phyloP scores from a whole-genome alignment of 2,888 invertebrate species.

The Ellobium chinense region DNA sequence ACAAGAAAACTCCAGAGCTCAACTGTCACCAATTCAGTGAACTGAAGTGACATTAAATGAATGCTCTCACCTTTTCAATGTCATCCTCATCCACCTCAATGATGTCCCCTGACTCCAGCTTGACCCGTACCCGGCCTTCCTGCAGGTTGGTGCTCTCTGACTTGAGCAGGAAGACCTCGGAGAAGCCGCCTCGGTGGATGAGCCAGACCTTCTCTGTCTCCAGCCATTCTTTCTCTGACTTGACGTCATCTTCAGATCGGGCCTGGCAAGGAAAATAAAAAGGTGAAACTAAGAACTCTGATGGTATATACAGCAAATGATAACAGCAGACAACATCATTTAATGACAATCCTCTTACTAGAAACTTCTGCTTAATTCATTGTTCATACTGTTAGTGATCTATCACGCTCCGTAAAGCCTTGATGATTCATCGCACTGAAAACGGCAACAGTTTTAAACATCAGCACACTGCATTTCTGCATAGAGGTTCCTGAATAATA shows the following conservation, averaged over 20 bases:
- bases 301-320: not conserved
- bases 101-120: conserved; percentile 89
- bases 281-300: not conserved
- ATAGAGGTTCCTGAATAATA: too few relatives aligned
- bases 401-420: too few relatives aligned
- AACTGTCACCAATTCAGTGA: too few relatives aligned
- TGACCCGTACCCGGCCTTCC: conserved; percentile 85
- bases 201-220: conserved; percentile 91
- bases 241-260: conserved; percentile 85
- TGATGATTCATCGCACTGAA: too few relatives aligned
- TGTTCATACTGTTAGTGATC: too few relatives aligned
- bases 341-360: too few relatives aligned
- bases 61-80: conserved; percentile 92
- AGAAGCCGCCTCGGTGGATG: conserved; percentile 95
- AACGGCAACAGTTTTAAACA: too few relatives aligned
- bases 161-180: conserved; percentile 83
- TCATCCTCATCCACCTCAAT: conserved; percentile 96
- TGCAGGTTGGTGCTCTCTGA: conserved; percentile 60
- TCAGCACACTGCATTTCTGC: too few relatives aligned
- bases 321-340: too few relatives aligned
- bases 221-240: conserved; percentile 85
- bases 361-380: too few relatives aligned
- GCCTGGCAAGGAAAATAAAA: conserved; percentile 81
- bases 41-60: too few relatives aligned
- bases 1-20: too few relatives aligned